Evolutionary conservation across 2,113 vertebrate species (phyloP).

Genomic region (Herpailurus yagouaroundi): DNA sequence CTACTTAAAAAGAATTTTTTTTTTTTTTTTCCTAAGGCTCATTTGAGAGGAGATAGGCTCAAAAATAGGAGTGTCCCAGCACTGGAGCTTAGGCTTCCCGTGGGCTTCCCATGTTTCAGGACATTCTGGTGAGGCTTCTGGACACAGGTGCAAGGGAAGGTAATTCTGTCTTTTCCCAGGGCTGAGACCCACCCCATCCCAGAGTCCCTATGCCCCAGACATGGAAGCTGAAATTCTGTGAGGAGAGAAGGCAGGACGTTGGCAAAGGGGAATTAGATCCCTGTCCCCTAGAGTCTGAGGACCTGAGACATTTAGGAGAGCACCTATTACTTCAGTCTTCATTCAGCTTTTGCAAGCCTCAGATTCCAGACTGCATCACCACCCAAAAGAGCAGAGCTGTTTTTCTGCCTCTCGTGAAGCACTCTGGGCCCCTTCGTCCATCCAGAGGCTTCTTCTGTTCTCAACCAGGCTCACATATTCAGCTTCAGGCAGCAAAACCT

Average conservation of each 20-base stretch:
- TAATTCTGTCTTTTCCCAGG: constrained; percentile 8
- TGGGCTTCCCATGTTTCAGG: neutral
- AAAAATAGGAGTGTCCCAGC: neutral
- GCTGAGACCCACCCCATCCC: neutral
- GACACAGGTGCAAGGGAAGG: neutral
- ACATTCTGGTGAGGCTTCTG: neutral
- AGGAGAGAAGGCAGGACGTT: neutral
- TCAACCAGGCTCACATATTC: neutral
- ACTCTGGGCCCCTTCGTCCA: neutral
- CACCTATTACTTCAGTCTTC: constrained; percentile 22
- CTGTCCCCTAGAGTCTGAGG: neutral
- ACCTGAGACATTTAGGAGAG: neutral
- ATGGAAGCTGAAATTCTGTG: neutral
- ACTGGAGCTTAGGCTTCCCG: neutral
- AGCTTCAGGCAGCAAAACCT: neutral
- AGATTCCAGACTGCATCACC: neutral
- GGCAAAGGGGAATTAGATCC: neutral
- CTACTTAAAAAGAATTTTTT: too few relatives aligned
- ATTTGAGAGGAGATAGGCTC: neutral
- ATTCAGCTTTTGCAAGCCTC: neutral
- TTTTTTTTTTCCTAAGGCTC: neutral
- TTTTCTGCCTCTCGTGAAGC: neutral
- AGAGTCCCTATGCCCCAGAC: neutral
- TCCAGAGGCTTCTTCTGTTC: neutral
- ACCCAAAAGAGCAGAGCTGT: neutral